These are phyloP conservation scores for Macrotrachela quadricornifera DNA, from an alignment of 1,140 invertebrate species.

Conservation along the genomic window DNA sequence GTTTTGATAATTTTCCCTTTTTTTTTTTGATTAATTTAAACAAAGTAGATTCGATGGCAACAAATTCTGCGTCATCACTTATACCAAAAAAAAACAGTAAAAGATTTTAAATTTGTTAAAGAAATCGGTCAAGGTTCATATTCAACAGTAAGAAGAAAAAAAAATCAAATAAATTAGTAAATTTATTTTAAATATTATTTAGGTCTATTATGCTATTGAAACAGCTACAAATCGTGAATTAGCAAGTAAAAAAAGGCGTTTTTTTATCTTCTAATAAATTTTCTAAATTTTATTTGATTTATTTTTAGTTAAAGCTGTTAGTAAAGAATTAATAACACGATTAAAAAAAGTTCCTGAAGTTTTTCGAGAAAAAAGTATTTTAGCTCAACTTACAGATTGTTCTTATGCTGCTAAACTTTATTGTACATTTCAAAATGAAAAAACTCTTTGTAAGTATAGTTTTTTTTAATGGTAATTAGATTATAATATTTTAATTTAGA, in stretches of 20 bases:
- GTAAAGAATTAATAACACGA: conserved; percentile 67
- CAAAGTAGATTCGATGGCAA: no score
- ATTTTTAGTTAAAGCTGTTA: conserved; percentile 71
- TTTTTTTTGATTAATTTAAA: no score
- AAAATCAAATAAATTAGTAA: no score
- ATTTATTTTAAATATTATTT: no score
- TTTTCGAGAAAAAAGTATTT: conserved; percentile 67
- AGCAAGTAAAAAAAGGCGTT: no score
- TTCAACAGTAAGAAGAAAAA: conserved; percentile 50
- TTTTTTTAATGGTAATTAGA: no score
- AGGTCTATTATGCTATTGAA: no score
- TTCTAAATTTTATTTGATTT: conserved; percentile 5
- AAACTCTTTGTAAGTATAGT: conserved; percentile 49
- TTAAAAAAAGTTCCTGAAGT: conserved; percentile 82
- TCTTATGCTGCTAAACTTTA: conserved; percentile 76
- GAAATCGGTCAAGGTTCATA: conserved; percentile 86
- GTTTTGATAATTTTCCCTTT: no score
- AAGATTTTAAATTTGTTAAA: conserved; percentile 82
- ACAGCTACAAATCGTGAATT: no score
- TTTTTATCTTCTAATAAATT: no score
- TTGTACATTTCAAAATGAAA: conserved; percentile 82
- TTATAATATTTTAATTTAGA: conserved; percentile 30
- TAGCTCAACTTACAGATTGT: conserved; percentile 29
- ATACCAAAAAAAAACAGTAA: background rate
- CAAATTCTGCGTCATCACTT: no score